phyloP scores from a whole-genome alignment of 2,888 invertebrate species.

The Latheticus oryzae region DNA sequence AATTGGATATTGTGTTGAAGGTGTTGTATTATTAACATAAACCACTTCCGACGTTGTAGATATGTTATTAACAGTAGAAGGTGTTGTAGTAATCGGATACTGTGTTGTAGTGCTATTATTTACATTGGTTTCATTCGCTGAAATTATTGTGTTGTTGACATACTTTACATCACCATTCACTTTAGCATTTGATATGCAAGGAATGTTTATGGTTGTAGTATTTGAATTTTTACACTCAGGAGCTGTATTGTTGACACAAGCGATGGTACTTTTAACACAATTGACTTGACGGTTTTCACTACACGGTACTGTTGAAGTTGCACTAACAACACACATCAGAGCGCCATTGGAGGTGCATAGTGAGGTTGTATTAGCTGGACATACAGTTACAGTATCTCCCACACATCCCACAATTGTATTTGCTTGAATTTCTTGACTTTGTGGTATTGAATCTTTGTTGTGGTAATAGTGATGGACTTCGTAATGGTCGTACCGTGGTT shows the following conservation, averaged over 20 bases:
- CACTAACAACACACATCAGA: conserved; percentile 61
- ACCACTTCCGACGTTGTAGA: conserved; percentile 4
- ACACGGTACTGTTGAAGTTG: conserved; percentile 57
- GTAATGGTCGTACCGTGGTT: conserved; percentile 58
- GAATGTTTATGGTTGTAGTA: conserved; percentile 52
- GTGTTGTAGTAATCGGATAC: conserved; percentile 36
- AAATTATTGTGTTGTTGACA: conserved; percentile 37
- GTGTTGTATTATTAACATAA: conserved; percentile 34
- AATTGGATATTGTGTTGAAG: conserved; percentile 19
- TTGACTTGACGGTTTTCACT: conserved; percentile 50
- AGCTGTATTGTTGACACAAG: conserved; percentile 57
- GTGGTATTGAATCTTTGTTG: conserved; percentile 54
- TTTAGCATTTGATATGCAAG: conserved; percentile 58
- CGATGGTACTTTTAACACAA: conserved; percentile 58
- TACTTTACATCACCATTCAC: conserved; percentile 42
- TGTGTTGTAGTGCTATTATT: conserved; percentile 18
- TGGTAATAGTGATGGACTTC: conserved; percentile 63
- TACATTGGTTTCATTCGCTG: too few species aligned
- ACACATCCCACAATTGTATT: conserved; percentile 58
- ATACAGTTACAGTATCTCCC: conserved; percentile 59
- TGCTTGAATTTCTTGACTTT: conserved; percentile 55
- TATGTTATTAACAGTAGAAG: too few species aligned
- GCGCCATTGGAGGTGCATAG: conserved; percentile 62
- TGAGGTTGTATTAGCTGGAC: conserved; percentile 60
- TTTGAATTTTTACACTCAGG: conserved; percentile 53